Percentiles rank a stretch among this genome's conserved stretches.
Evolutionary conservation across 2,888 invertebrate genomes (phyloP).

Genomic region (Callyntrura sp.): DNA sequence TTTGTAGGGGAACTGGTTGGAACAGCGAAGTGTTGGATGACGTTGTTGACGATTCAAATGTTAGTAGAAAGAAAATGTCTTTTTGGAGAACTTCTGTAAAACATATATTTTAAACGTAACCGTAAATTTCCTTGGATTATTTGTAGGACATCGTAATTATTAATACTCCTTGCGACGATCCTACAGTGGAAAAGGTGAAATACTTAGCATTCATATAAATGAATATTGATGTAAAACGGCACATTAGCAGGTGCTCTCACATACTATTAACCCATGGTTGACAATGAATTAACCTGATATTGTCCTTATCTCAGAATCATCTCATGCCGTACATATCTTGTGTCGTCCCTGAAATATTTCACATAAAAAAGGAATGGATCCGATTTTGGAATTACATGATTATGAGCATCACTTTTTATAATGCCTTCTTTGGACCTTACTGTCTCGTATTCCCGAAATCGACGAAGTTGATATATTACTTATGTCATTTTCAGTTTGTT

Average conservation of each 20-base stretch:
- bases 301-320: conserved; percentile 77
- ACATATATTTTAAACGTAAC: not conserved
- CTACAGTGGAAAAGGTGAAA: conserved; percentile 51
- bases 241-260: no score
- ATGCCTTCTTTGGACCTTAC: conserved; percentile 77
- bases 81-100: not conserved
- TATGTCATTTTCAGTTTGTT: conserved; percentile 37
- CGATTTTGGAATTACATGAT: conserved; percentile 76
- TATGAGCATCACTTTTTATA: conserved; percentile 60
- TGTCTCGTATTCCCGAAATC: conserved; percentile 73
- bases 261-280: no score
- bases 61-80: conserved; percentile 37
- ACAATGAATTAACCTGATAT: no score
- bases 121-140: no score
- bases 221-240: not conserved
- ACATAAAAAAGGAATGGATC: conserved; percentile 70
- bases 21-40: conserved; percentile 78
- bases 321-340: conserved; percentile 78
- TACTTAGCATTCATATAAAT: not conserved
- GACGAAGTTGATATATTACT: conserved; percentile 51
- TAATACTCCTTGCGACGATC: conserved; percentile 75
- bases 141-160: conserved; percentile 75
- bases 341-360: conserved; percentile 79
- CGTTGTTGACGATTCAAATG: conserved; percentile 82
- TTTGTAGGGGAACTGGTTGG: conserved; percentile 68